phyloP scores from a whole-genome alignment of 2,797 vertebrate genomes.

The Melanotaenia maccullochi region DNA sequence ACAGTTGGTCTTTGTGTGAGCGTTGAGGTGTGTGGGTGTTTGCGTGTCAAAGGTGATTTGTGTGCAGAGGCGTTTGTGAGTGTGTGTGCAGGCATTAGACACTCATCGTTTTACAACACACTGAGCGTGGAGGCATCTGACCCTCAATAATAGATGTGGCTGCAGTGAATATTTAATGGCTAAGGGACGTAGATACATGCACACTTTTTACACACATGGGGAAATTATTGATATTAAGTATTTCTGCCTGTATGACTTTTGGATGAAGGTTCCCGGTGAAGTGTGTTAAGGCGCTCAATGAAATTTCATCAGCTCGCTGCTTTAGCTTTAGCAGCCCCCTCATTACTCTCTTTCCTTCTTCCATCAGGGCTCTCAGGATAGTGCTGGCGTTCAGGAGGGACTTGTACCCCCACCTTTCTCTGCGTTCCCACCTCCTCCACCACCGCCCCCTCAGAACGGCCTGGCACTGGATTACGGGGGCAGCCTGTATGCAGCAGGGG shows the following conservation, averaged over 20 bases:
- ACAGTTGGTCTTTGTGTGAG: constrained; percentile 72
- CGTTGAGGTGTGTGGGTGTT: constrained; percentile 69
- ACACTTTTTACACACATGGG: constrained; percentile 32
- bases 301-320: constrained; percentile 39
- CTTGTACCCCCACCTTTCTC: constrained; percentile 84
- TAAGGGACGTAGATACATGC: constrained; percentile 47
- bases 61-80: constrained; percentile 70
- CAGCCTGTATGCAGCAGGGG: constrained; percentile 77
- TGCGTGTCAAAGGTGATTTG: constrained; percentile 71
- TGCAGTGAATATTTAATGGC: constrained; percentile 82
- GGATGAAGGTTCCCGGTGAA: constrained; percentile 44
- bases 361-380: constrained; percentile 84
- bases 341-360: constrained; percentile 21
- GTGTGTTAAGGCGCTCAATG: constrained; percentile 62
- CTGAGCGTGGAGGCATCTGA: constrained; percentile 72
- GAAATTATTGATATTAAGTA: constrained; percentile 61
- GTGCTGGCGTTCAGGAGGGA: constrained; percentile 83
- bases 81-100: constrained; percentile 61
- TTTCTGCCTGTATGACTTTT: constrained; percentile 64
- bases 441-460: constrained; percentile 86
- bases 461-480: constrained; percentile 83
- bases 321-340: constrained; percentile 44
- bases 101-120: constrained; percentile 73
- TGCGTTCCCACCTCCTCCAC: constrained; percentile 83
- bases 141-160: constrained; percentile 83